Evolutionary conservation across 2,888 invertebrate species (phyloP), one percentile per base, ranked within the genome.

Genomic region (Chymomyza procnemis): DNA sequence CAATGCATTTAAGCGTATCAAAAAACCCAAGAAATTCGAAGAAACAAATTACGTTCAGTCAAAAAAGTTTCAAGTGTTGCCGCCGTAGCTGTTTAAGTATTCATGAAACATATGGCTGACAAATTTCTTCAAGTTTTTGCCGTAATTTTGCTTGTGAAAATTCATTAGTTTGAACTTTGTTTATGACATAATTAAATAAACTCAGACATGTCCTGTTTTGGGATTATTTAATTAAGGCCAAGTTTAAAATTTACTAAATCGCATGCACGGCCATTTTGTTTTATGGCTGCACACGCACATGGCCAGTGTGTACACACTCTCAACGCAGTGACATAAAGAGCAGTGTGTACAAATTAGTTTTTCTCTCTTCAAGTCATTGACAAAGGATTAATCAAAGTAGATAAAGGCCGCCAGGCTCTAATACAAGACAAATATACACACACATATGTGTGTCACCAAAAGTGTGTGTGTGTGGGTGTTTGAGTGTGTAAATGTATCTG

Each of bases 331-430:
- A 52, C 55, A 55, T 21, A 68, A 63, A 70, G 64, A 64, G 64
- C 73, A 72, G 66, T 69, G 67, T 63, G 54, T 65, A 63, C 72
- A 78, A 80, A 82, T 82, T 85, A 78, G 73, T 69, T 76, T 69
- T 65, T 73, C 30, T 57, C 66, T 57, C 66, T 63, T 66, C 60
- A 61, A 74, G 82, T 68, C 71, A 72, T 73, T 74, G 71, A 70
- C 75, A 75, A 66, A 67, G 70, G 73, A 76, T 76, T 81, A 81
- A 87, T 85, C 82, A 80, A 71, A 78, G 79, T 69, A 64, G 78
- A 74, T 56, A 30, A 16, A 26, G 22, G 21, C 56, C 57, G 47
- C 26, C 60, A 48, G 60, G 60, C 60, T 26, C 19, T 21, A 46
- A 48, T 9, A 60, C 47, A 60, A 48, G 73, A 74, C 67, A 73